Evolutionary conservation across 2,888 invertebrate species (phyloP).

Genomic region (Mythimna pallens): DNA sequence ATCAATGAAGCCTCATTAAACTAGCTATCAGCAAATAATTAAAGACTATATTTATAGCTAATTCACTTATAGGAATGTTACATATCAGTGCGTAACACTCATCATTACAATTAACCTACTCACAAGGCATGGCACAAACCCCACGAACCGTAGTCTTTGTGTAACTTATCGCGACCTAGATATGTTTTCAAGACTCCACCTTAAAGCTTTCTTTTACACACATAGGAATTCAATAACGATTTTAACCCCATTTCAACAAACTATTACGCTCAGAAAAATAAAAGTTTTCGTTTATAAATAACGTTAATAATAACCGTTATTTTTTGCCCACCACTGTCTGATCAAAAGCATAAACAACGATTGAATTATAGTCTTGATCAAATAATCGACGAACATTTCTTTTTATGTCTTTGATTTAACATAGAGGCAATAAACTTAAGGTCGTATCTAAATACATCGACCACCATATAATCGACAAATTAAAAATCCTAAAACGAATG

Average conservation of each 20-base stretch:
- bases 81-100: conserved; percentile 64
- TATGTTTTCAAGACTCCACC: conserved; percentile 77
- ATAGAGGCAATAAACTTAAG: conserved; percentile 9
- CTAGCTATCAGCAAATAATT: conserved; percentile 51
- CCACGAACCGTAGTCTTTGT: conserved; percentile 64
- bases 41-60: conserved; percentile 62
- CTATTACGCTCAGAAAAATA: conserved; percentile 18
- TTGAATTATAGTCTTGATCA: conserved; percentile 31
- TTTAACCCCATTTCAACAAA: conserved; percentile 33
- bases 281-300: conserved; percentile 4
- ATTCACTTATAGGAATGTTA: conserved; percentile 66
- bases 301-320: conserved; percentile 36
- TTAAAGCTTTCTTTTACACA: conserved; percentile 81
- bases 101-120: conserved; percentile 60
- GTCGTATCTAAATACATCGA: conserved; percentile 20
- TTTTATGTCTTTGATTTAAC: not conserved
- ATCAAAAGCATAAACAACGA: conserved; percentile 14
- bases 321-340: conserved; percentile 33
- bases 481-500: conserved; percentile 20
- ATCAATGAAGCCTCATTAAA: conserved; percentile 51
- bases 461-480: conserved; percentile 10
- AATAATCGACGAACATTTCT: not conserved
- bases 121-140: conserved; percentile 77
- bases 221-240: conserved; percentile 58
- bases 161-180: conserved; percentile 71